Conservation (phyloP, 2,113 vertebrate genomes). For the Gnathonemus longibarbis region DNA sequence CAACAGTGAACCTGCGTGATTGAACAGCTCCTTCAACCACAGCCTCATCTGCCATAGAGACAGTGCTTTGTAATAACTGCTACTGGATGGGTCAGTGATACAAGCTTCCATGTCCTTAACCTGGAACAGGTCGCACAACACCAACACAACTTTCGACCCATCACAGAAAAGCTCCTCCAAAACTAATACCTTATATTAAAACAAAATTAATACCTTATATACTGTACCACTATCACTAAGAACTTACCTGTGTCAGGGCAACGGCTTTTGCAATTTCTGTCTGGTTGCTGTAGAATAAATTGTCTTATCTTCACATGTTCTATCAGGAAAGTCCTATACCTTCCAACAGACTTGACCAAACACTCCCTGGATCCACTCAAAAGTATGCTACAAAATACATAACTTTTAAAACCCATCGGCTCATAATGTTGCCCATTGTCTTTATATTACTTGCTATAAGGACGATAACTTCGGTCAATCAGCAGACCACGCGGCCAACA, state of each 20-base stretch:
- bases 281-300: neutral
- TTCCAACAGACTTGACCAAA: neutral
- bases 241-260: neutral
- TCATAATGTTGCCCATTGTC: neutral
- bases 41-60: neutral
- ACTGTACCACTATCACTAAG: neutral
- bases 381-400: neutral
- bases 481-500: neutral
- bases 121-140: neutral
- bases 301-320: neutral
- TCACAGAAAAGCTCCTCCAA: neutral
- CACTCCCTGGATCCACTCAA: neutral
- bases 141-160: neutral
- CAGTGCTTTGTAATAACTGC: neutral
- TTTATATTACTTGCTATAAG: neutral
- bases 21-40: neutral
- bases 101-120: neutral
- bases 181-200: too few species aligned
- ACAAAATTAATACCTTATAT: neutral
- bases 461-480: neutral
- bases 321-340: neutral
- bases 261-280: neutral
- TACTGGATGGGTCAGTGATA: neutral
- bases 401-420: neutral
- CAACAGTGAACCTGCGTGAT: neutral